Evolutionary conservation across 2,113 vertebrate species (phyloP), one percentile per base, ranked within the genome.

Genomic region (Phalacrocorax aristotelis): DNA sequence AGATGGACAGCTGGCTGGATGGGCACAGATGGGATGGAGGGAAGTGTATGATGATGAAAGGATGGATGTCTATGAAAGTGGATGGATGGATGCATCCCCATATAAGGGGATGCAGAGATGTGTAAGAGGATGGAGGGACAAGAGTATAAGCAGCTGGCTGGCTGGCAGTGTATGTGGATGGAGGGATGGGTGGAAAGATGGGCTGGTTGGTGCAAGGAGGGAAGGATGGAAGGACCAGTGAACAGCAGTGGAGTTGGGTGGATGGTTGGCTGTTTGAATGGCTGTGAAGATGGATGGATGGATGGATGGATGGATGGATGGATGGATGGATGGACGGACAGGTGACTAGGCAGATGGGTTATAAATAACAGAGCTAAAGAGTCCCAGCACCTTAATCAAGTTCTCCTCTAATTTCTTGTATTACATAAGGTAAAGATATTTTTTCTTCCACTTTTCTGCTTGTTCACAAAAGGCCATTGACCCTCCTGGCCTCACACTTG

Each of bases 141-240:
- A 46, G 20, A 1, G 2, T 20, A 52, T 16, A 69, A 46, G 49
- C 44, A 86, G 66, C 40, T 69, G 64, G 23, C 36, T 58, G 62
- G 32, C 40, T 62, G 55, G 26, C 4, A 2, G 55, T 0, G 0
- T n/a, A 14, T 29, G 27, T 22, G 58, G 55, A n/a, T 57, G 61
- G 29, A 80, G 36, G 44, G 13, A 55, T 42, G 66, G 25, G 30
- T 48, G 23, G 38, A 58, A 3, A 13, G 72, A 51, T 29, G 32
- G 29, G 25, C 61, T 46, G 21, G 20, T 11, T 5, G 5, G 13
- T 23, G 27, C 38, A 83, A 2, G 10, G 29, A 90, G 13, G 11
- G 20, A 88, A 10, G 8, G 23, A 60, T 4, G 29, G 57, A 89
- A 76, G 61, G n/a, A 64, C 9, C 48, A 54, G 13, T 12, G 38